Conservation (phyloP, 2,888 invertebrate genomes). For the Xanthorhoe designata region DNA sequence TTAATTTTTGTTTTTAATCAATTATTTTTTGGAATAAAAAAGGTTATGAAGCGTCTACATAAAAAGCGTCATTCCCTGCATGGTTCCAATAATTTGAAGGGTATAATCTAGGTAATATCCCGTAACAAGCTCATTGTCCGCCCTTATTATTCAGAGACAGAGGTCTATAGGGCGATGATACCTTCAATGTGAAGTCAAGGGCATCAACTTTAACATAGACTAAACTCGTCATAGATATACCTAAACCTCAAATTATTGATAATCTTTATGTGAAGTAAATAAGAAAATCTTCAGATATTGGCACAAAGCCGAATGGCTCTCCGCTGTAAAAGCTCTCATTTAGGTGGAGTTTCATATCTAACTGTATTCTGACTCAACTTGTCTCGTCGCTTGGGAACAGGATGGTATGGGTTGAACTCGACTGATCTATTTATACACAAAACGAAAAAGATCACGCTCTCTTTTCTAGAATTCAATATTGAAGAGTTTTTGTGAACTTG, state of each 20-base stretch:
- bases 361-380: not conserved
- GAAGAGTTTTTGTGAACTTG: slow-evolving; percentile 8
- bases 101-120: slow-evolving; percentile 37
- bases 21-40: too few relatives aligned
- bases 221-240: not conserved
- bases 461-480: slow-evolving; percentile 9
- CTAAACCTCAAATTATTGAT: slow-evolving; percentile 4
- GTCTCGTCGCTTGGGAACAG: slow-evolving; percentile 24
- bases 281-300: not conserved
- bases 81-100: slow-evolving; percentile 25
- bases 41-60: too few relatives aligned
- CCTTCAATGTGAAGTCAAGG: slow-evolving; percentile 38
- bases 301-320: not conserved
- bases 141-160: slow-evolving; percentile 44
- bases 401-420: slow-evolving; percentile 21
- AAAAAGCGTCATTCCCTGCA: not conserved
- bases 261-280: not conserved
- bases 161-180: slow-evolving; percentile 37
- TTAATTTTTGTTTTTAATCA: too few relatives aligned
- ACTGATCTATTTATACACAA: slow-evolving; percentile 35
- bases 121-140: slow-evolving; percentile 36
- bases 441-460: slow-evolving; percentile 9
- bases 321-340: not conserved
- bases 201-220: slow-evolving; percentile 25
- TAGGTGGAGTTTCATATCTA: slow-evolving; percentile 14